These are phyloP conservation scores for Orthochromis indermauri DNA, from an alignment of 2,113 vertebrate species.

Conservation along the genomic window DNA sequence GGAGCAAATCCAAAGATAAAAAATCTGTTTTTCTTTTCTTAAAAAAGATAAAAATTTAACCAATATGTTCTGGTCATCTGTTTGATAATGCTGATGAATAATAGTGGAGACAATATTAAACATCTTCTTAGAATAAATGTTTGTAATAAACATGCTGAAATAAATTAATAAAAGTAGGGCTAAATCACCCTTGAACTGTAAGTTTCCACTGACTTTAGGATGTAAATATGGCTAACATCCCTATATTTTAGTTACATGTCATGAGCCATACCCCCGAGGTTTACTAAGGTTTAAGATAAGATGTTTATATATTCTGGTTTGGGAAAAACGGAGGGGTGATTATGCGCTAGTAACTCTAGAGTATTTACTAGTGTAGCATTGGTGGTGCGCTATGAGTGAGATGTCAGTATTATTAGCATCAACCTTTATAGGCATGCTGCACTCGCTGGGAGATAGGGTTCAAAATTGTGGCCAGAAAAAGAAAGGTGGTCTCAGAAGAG, in stretches of 20 bases:
- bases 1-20: background rate
- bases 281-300: background rate
- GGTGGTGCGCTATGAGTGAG: background rate
- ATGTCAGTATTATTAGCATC: constrained; percentile 67
- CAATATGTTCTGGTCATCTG: background rate
- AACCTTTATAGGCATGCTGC: constrained; percentile 66
- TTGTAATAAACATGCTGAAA: background rate
- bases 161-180: background rate
- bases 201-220: background rate
- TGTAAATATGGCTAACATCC: background rate
- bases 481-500: background rate
- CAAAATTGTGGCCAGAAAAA: constrained; percentile 19
- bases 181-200: background rate
- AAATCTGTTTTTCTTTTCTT: background rate
- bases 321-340: background rate
- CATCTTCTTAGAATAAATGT: background rate
- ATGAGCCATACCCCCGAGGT: background rate
- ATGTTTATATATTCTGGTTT: background rate
- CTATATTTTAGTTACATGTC: background rate
- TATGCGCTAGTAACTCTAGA: background rate
- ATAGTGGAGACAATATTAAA: background rate
- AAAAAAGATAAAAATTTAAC: background rate
- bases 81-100: background rate
- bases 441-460: constrained; percentile 41
- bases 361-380: constrained; percentile 23